Conservation (phyloP, 2,797 vertebrate species). For the Xiphophorus birchmanni region DNA sequence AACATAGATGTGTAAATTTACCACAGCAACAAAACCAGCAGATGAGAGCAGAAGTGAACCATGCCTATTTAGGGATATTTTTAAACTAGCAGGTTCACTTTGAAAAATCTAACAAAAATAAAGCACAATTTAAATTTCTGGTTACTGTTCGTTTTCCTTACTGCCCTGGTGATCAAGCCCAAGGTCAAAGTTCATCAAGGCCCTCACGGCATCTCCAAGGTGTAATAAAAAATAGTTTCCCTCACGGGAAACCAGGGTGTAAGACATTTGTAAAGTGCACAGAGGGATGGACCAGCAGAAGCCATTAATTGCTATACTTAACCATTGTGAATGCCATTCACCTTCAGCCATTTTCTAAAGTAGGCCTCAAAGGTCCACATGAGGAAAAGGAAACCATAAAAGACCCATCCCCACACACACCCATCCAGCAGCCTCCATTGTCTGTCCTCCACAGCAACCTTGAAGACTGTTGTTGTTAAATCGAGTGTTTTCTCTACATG, state of each 20-base stretch:
- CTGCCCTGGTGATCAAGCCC: slow-evolving; percentile 71
- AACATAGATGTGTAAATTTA: slow-evolving; percentile 61
- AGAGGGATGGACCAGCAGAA: slow-evolving; percentile 28
- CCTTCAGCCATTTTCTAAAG: slow-evolving; percentile 51
- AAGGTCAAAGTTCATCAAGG: slow-evolving; percentile 78
- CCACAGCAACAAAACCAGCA: slow-evolving; percentile 32
- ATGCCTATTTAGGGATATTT: slow-evolving; percentile 31
- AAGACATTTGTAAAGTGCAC: slow-evolving; percentile 39
- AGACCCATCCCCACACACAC: background rate
- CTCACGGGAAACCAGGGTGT: slow-evolving; percentile 54
- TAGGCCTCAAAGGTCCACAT: slow-evolving; percentile 23
- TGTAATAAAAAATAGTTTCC: slow-evolving; percentile 68
- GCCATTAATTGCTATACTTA: slow-evolving; percentile 63
- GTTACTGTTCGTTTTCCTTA: slow-evolving; percentile 52
- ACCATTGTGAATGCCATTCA: slow-evolving; percentile 61
- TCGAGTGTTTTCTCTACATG: slow-evolving; percentile 5
- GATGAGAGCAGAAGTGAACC: slow-evolving; percentile 20
- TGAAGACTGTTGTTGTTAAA: slow-evolving; percentile 3
- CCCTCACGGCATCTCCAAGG: slow-evolving; percentile 70
- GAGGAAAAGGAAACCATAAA: slow-evolving; percentile 16
- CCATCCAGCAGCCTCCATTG: background rate
- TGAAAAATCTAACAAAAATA: slow-evolving; percentile 50
- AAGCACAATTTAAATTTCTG: slow-evolving; percentile 50
- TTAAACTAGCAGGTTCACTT: background rate
- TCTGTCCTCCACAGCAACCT: slow-evolving; percentile 13